Base-by-base conservation (phyloP, 2,113 vertebrate species). In the Monarcha castaneiventris region DNA sequence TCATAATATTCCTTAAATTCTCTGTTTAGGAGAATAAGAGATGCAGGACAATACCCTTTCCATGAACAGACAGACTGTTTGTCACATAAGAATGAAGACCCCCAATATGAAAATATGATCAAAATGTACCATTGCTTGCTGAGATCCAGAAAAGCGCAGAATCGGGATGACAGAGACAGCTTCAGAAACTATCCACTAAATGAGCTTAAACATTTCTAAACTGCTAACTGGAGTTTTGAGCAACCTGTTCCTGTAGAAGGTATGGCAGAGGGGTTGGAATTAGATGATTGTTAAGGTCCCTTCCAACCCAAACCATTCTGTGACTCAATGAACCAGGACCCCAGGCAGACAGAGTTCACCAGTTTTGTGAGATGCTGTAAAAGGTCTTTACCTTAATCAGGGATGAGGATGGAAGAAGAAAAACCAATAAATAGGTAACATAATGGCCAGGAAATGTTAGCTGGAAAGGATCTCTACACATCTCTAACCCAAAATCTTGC, bases 61-160 rank as follows among this genome's bases (percentile, higher is more conserved):
- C 41, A 43, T 14, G 41, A 84, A n/a, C 9, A 78, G 51, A 55
- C 7, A 61, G 11, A 74, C 8, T 41, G 11, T 11, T 59, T 64
- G 16, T 75, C 62, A 43, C 17, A 63, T 55, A 22, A 64, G 62
- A 13, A 72, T 21, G 72, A 69, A 67, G 2, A 0, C 0, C 1
- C 2, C 9, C 43, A 2, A 37, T 39, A 49, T 8, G 13, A 82
- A 80, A 73, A 58, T 19, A 52, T 11, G 5, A 61, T n/a, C 18
- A 39, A 84, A 54, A 56, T 3, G 3, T 80, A 39, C 12, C 16
- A 33, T 18, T 43, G 8, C 41, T 91, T 82, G 33, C 44, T 26
- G 58, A 90, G 49, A 68, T 48, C 5, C 21, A 52, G 25, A 27
- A 27, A 61, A 59, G 3, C 59, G 39, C 33, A 74, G 66, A 78